Conservation (phyloP, 2,797 vertebrate genomes). For the Phoebastria nigripes region DNA sequence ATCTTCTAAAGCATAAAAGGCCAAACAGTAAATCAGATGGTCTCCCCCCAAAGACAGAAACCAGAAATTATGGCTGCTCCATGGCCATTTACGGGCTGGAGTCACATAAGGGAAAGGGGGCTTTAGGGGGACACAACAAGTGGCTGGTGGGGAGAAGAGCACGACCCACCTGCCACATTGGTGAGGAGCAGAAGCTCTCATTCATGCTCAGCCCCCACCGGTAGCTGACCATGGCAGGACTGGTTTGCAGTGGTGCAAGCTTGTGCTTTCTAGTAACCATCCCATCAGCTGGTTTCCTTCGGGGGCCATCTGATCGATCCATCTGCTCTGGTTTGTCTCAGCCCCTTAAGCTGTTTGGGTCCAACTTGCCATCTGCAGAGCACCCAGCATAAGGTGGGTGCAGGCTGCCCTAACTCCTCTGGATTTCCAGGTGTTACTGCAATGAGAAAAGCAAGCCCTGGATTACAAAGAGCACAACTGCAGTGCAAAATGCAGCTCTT, state of each 20-base stretch:
- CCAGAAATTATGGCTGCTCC: neutral
- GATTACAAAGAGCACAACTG: neutral
- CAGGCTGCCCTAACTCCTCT: neutral
- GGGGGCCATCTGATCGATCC: fast-evolving
- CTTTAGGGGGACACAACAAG: neutral
- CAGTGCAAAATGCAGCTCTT: neutral
- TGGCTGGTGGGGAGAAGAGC: neutral
- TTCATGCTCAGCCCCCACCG: neutral
- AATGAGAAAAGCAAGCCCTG: neutral
- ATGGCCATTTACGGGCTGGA: neutral
- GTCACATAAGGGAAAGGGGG: neutral
- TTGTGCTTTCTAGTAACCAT: neutral
- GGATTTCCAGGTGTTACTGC: neutral
- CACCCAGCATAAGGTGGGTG: neutral
- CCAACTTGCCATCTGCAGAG: neutral
- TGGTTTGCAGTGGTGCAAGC: neutral
- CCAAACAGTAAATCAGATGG: neutral
- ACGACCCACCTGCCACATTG: no score
- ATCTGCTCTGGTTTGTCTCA: neutral
- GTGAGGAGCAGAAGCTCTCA: neutral
- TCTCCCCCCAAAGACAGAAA: neutral
- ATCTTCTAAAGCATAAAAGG: neutral
- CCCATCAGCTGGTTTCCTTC: neutral
- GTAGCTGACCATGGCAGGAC: neutral
- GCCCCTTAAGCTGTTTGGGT: neutral